These are phyloP conservation scores for Patella caerulea DNA, from an alignment of 2,888 invertebrate genomes.

Conservation along the genomic window DNA sequence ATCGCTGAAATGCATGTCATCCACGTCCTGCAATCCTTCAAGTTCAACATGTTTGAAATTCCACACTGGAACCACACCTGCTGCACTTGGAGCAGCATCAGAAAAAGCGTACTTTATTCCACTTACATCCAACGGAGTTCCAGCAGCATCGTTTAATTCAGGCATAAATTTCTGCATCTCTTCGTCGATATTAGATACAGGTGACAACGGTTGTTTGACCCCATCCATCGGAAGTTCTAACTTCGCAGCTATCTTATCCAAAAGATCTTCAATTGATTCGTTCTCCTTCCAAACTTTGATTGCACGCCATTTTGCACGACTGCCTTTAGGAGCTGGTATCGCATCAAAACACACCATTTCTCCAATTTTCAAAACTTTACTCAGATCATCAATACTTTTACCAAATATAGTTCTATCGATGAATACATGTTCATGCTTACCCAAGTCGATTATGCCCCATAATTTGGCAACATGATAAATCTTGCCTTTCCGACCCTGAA, in stretches of 20 bases:
- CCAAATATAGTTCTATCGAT: slow-evolving; percentile 71
- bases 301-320: slow-evolving; percentile 71
- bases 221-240: slow-evolving; percentile 56
- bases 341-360: slow-evolving; percentile 71
- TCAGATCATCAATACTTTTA: slow-evolving; percentile 68
- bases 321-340: slow-evolving; percentile 70
- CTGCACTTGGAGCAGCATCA: slow-evolving; percentile 69
- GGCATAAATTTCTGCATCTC: slow-evolving; percentile 64
- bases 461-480: slow-evolving; percentile 72
- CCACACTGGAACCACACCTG: slow-evolving; percentile 70
- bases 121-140: slow-evolving; percentile 57
- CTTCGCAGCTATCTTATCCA: slow-evolving; percentile 58
- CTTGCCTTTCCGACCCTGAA: slow-evolving; percentile 67
- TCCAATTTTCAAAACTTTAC: slow-evolving; percentile 67
- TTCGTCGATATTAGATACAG: slow-evolving; percentile 66
- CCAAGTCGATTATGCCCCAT: slow-evolving; percentile 72
- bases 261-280: slow-evolving; percentile 65
- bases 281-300: slow-evolving; percentile 71
- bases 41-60: slow-evolving; percentile 64
- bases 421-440: slow-evolving; percentile 72
- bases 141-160: slow-evolving; percentile 60
- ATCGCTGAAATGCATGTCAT: slow-evolving; percentile 62
- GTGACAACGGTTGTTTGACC: slow-evolving; percentile 46
- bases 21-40: slow-evolving; percentile 60
- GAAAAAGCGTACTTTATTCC: slow-evolving; percentile 61